Conservation (phyloP, 1,140 invertebrate species). For the Cydia splendana region DNA sequence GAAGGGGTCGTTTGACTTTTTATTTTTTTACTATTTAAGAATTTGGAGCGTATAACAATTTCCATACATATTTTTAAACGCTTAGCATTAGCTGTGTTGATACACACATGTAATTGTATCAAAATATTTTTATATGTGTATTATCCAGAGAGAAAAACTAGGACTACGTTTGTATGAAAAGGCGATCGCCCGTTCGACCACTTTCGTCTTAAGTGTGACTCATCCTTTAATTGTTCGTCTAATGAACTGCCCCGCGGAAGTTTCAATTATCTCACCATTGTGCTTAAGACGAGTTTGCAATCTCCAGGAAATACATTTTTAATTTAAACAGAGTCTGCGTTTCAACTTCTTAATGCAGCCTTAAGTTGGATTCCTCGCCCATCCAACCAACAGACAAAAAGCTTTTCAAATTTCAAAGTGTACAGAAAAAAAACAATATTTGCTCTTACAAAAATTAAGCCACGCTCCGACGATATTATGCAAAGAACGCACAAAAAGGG, state of each 20-base stretch:
- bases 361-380: background rate
- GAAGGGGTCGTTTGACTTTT: too few species aligned
- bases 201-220: background rate
- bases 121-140: too few species aligned
- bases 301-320: slow-evolving; percentile 43
- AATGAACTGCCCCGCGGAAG: slow-evolving; percentile 44
- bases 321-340: slow-evolving; percentile 34
- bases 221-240: slow-evolving; percentile 44
- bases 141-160: too few species aligned
- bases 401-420: background rate
- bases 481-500: slow-evolving; percentile 45
- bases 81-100: too few species aligned
- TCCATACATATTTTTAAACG: too few species aligned
- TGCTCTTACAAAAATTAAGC: slow-evolving; percentile 54
- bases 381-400: background rate
- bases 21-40: too few species aligned
- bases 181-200: too few species aligned
- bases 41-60: too few species aligned
- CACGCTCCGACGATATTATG: slow-evolving; percentile 49
- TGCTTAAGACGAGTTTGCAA: slow-evolving; percentile 17
- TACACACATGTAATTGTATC: too few species aligned
- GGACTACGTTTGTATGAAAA: too few species aligned
- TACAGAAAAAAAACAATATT: slow-evolving; percentile 44
- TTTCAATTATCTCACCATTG: slow-evolving; percentile 39
- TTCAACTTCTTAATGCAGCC: slow-evolving; percentile 31